These are phyloP conservation scores for Balaeniceps rex DNA, from an alignment of 2,113 vertebrate genomes.

Conservation along the genomic window DNA sequence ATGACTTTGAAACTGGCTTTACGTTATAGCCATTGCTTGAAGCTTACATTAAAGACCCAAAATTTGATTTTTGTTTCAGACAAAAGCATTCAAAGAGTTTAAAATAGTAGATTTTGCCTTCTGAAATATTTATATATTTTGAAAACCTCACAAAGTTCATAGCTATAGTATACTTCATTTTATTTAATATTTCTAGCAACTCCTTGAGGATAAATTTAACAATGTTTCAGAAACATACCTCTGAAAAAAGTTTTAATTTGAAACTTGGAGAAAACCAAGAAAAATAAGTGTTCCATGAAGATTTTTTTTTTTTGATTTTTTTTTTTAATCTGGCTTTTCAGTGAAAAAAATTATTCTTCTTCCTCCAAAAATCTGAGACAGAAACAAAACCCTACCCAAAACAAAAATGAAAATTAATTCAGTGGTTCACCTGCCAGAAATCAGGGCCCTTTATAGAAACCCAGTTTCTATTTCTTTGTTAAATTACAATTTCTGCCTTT, in stretches of 20 bases:
- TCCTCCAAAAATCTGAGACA: background rate
- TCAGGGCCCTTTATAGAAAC: background rate
- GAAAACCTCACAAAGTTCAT: background rate
- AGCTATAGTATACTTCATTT: background rate
- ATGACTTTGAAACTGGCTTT: background rate
- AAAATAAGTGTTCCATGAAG: background rate
- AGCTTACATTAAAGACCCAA: background rate
- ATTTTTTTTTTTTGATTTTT: background rate
- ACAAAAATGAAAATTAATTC: background rate
- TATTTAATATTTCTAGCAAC: background rate
- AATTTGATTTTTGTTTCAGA: background rate
- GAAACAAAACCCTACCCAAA: background rate
- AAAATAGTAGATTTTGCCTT: background rate
- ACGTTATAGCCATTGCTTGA: background rate
- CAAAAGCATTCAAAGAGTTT: background rate
- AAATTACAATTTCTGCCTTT: background rate
- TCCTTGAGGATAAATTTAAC: background rate
- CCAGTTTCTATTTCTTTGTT: background rate
- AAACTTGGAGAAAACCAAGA: background rate
- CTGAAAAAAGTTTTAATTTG: background rate
- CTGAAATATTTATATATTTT: background rate
- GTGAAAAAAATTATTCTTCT: background rate
- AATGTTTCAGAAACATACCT: background rate
- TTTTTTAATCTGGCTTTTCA: background rate
- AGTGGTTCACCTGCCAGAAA: background rate